phyloP scores from a whole-genome alignment of 1,140 invertebrate genomes.

The Heliothis virescens region DNA sequence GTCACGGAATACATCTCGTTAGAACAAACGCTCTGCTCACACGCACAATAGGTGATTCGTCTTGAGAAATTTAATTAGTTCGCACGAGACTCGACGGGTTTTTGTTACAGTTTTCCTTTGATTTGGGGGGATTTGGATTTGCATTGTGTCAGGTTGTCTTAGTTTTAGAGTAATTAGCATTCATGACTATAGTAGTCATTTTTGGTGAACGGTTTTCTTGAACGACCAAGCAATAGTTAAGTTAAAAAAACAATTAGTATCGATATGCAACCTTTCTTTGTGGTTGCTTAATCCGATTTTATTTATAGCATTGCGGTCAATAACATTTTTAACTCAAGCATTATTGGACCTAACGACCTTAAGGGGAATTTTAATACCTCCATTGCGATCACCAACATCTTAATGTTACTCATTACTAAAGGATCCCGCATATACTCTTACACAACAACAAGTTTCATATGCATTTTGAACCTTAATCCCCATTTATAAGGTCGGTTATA shows the following conservation, averaged over 20 bases:
- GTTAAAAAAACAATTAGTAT: background rate
- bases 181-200: background rate
- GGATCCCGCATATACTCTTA: constrained; percentile 36
- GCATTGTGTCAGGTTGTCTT: background rate
- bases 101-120: constrained; percentile 25
- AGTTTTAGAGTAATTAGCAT: background rate
- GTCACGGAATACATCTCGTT: constrained; percentile 52
- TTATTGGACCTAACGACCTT: background rate
- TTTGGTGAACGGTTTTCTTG: background rate
- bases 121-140: background rate
- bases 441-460: background rate
- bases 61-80: constrained; percentile 58
- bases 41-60: constrained; percentile 60
- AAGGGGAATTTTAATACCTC: background rate
- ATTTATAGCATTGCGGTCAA: background rate
- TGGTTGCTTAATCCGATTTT: background rate
- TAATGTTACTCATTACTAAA: constrained; percentile 35
- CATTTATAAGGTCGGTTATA: background rate
- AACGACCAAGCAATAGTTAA: no score
- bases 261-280: background rate
- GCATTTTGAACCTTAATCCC: background rate
- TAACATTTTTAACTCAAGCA: background rate
- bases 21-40: constrained; percentile 50
- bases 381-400: constrained; percentile 3
- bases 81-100: constrained; percentile 53